Conservation (phyloP, 2,113 vertebrate genomes). For the Condylura cristata region DNA sequence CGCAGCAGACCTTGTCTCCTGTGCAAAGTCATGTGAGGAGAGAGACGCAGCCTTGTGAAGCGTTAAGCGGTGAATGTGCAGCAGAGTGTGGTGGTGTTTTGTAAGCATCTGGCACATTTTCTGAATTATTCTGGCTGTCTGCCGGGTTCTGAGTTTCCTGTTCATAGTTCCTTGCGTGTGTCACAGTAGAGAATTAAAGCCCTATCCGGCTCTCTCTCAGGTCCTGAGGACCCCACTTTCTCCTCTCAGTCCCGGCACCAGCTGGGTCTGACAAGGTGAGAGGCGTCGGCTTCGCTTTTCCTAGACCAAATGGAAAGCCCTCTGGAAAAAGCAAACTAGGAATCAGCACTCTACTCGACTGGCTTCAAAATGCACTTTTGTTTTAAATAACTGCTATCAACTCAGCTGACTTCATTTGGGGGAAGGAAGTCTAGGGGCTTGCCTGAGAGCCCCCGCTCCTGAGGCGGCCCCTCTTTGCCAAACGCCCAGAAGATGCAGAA, state of each 20-base stretch:
- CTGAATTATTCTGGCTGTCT: conserved; percentile 50
- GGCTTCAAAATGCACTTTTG: background rate
- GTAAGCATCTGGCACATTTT: conserved; percentile 66
- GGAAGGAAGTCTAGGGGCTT: background rate
- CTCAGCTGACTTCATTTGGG: background rate
- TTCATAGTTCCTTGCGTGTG: conserved; percentile 57
- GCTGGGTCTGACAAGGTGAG: background rate
- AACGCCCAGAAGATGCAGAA: background rate
- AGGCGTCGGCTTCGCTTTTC: background rate
- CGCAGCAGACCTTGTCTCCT: too few relatives aligned
- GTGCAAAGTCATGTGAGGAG: background rate
- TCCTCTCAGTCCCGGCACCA: background rate
- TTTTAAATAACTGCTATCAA: background rate
- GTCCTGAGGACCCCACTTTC: conserved; percentile 30
- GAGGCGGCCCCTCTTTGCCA: background rate
- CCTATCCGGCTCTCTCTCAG: background rate
- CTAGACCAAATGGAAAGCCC: background rate
- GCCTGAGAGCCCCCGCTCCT: background rate
- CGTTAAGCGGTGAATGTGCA: background rate
- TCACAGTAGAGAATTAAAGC: conserved; percentile 60
- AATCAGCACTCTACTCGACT: background rate
- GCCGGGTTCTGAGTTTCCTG: conserved; percentile 67
- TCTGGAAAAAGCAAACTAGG: background rate
- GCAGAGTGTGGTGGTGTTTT: conserved; percentile 24
- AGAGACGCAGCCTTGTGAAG: background rate